Conservation (phyloP, 1,140 invertebrate genomes). For the Eufriesea mexicana region DNA sequence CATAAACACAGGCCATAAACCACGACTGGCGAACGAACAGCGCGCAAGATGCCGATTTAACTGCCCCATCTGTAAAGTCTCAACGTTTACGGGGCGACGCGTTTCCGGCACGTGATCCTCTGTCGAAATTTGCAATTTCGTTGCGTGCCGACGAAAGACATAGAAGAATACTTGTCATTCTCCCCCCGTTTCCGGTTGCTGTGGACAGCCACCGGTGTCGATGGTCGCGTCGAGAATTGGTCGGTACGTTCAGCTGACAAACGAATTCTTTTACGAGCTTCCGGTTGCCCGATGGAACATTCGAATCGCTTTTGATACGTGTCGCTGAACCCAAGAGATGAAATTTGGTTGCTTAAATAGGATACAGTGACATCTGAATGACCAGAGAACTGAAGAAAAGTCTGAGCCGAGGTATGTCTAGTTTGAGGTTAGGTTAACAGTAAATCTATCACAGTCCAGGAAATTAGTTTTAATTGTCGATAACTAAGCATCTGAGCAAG, state of each 20-base stretch:
- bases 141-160: conserved; percentile 34
- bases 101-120: conserved; percentile 38
- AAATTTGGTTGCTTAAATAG: background rate
- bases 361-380: background rate
- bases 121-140: conserved; percentile 32
- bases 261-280: conserved; percentile 4
- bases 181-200: conserved; percentile 27
- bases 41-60: background rate
- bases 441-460: background rate
- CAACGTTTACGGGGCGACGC: conserved; percentile 14
- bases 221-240: conserved; percentile 18
- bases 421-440: background rate
- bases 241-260: background rate
- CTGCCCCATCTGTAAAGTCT: background rate
- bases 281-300: background rate
- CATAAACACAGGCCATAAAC: background rate
- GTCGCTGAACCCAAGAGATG: background rate
- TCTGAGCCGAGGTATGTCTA: too few species aligned
- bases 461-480: too few species aligned
- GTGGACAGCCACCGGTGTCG: background rate
- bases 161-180: conserved; percentile 13
- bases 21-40: background rate
- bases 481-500: too few species aligned
- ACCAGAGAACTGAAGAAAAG: background rate
- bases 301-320: background rate